Base-by-base conservation (phyloP, 2,113 vertebrate species). In the Coreoperca whiteheadi region DNA sequence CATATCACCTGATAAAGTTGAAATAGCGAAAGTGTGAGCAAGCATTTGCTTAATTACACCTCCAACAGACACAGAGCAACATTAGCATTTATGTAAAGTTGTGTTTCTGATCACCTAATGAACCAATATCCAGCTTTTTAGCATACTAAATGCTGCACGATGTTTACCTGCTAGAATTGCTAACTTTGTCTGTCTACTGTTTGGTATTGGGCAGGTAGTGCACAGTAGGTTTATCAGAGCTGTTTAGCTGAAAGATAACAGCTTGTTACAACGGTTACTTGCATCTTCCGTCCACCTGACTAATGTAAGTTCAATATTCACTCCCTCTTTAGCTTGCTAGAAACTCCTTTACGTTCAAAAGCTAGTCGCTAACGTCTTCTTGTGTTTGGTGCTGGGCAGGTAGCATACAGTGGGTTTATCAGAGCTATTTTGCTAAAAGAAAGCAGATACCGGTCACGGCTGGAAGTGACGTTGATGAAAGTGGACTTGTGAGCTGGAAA, bases 51-150 rank as follows among this genome's bases (percentile, higher is more conserved):
- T 39, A 60, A 74, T 73, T 54, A 53, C 53, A 51, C 37, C 32
- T 66, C 57, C 51, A 66, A n/a, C 59, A 48, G 51, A 50, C 76
- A 65, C 53, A 50, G 50, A 81, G 34, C 53, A 61, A 37, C 46
- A 43, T 74, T 48, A 73, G 14, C 46, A 57, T 57, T 60, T 2
- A 61, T n/a, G 48, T 21, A 28, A 67, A 57, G 28, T 43, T 66
- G 28, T n/a, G 48, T n/a, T 16, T 71, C 28, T 75, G 28, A 16
- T 46, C 39, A 56, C 50, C 14, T 34, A 14, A 79, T 46, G 37
- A 61, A 68, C 61, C 12, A n/a, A 61, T 63, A 37, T 56, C 4
- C 4, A 10, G 28, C 37, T 56, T 46, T 64, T 28, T 53, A 60
- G 37, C 61, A 67, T 39, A 4, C 18, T 51, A 41, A 32, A 43